Percentiles rank a stretch among this genome's conserved stretches.
phyloP scores from a whole-genome alignment of 1,140 invertebrate genomes.

The Neelides sp. region DNA sequence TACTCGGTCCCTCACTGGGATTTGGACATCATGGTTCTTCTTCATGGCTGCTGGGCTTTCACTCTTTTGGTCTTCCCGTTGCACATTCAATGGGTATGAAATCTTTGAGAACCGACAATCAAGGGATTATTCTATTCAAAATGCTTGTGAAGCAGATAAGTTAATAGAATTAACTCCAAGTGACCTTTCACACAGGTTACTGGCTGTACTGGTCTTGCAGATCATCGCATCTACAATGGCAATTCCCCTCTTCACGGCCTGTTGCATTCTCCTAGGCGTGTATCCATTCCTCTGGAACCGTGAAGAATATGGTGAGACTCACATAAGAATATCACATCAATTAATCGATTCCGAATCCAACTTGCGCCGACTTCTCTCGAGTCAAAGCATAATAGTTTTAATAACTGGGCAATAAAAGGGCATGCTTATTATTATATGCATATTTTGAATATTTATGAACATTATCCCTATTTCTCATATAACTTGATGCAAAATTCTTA shows the following conservation, averaged over 20 bases:
- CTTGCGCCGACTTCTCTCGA: too few relatives aligned
- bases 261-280: slow-evolving; percentile 25
- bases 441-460: too few relatives aligned
- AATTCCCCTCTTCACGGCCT: slow-evolving; percentile 27
- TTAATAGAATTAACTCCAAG: background rate
- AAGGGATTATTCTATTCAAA: background rate
- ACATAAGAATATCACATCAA: background rate
- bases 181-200: slow-evolving; percentile 10
- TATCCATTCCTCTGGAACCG: slow-evolving; percentile 22
- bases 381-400: too few relatives aligned
- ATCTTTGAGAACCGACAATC: too few relatives aligned
- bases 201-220: slow-evolving; percentile 27
- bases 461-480: too few relatives aligned
- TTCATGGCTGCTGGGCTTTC: slow-evolving; percentile 25
- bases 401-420: too few relatives aligned
- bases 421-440: too few relatives aligned
- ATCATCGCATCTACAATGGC: slow-evolving; percentile 28
- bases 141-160: background rate
- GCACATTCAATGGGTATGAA: slow-evolving; percentile 29
- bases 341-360: background rate
- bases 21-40: slow-evolving; percentile 31
- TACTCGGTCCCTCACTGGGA: slow-evolving; percentile 25
- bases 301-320: slow-evolving; percentile 1
- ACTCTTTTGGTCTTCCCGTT: slow-evolving; percentile 27
- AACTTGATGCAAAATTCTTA: too few relatives aligned